Evolutionary conservation across 2,113 vertebrate species (phyloP).

Genomic region (Chloebia gouldiae): DNA sequence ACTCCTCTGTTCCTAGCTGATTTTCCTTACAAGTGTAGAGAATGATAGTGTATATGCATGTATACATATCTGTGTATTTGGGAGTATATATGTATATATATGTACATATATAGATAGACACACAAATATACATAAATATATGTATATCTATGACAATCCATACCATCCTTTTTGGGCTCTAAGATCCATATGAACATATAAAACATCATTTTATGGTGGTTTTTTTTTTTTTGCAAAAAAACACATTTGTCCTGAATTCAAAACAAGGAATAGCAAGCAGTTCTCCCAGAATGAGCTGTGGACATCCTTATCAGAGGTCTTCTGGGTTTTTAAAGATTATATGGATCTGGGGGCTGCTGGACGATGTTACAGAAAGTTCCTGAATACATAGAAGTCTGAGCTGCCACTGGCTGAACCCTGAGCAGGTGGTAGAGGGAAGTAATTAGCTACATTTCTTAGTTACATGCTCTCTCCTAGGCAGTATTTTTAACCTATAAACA

Average conservation of each 20-base stretch:
- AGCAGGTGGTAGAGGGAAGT: neutral
- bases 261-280: neutral
- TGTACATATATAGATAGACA: too few species aligned
- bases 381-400: neutral
- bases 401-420: neutral
- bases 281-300: neutral
- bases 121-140: too few species aligned
- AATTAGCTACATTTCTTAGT: neutral
- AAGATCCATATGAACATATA: neutral
- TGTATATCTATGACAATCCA: neutral
- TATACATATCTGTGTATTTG: neutral
- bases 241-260: neutral
- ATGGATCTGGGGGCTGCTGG: neutral
- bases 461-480: accelerated
- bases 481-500: neutral
- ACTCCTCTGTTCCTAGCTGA: neutral
- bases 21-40: neutral
- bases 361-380: neutral
- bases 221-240: neutral
- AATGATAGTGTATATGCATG: neutral
- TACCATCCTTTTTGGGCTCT: neutral
- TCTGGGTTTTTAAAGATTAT: neutral
- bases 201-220: neutral
- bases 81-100: neutral
- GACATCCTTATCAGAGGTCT: neutral